A percentile compares a stretch with the other conserved stretches of the same genome.
Evolutionary conservation across 2,888 invertebrate genomes (phyloP).

Genomic region (Gnatocerus cornutus): DNA sequence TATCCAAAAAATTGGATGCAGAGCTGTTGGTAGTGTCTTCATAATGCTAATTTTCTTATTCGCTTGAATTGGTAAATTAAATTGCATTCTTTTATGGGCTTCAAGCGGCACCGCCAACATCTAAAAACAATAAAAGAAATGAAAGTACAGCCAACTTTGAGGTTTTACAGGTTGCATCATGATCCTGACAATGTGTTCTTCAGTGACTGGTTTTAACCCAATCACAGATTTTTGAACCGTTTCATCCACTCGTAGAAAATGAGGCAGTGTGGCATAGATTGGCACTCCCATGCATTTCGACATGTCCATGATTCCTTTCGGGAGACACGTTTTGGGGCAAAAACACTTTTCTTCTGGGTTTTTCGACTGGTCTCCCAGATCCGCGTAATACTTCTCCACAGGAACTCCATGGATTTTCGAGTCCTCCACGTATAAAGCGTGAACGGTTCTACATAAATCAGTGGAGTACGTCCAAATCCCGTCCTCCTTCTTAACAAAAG

Average conservation of each 20-base stretch:
- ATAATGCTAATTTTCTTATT: slow-evolving; percentile 79
- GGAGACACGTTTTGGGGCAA: slow-evolving; percentile 77
- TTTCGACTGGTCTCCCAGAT: slow-evolving; percentile 80
- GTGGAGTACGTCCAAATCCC: slow-evolving; percentile 80
- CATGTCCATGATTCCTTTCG: slow-evolving; percentile 82
- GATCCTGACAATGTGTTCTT: slow-evolving; percentile 82
- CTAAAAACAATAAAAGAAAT: slow-evolving; percentile 67
- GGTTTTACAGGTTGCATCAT: slow-evolving; percentile 90
- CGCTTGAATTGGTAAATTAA: slow-evolving; percentile 78
- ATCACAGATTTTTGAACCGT: slow-evolving; percentile 70
- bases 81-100: slow-evolving; percentile 83
- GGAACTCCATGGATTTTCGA: slow-evolving; percentile 78
- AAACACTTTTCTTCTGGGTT: slow-evolving; percentile 74
- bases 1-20: slow-evolving; percentile 85
- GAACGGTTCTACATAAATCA: slow-evolving; percentile 83
- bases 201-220: slow-evolving; percentile 79
- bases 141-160: no score
- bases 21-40: slow-evolving; percentile 77
- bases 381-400: slow-evolving; percentile 79
- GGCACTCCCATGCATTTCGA: slow-evolving; percentile 81
- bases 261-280: slow-evolving; percentile 84
- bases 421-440: slow-evolving; percentile 76
- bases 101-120: slow-evolving; percentile 82
- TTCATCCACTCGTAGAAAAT: slow-evolving; percentile 79
- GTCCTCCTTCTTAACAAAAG: slow-evolving; percentile 75